Evolutionary conservation across 2,113 vertebrate species (phyloP), one percentile per base, ranked within the genome.

Genomic region (Hippocampus comes): DNA sequence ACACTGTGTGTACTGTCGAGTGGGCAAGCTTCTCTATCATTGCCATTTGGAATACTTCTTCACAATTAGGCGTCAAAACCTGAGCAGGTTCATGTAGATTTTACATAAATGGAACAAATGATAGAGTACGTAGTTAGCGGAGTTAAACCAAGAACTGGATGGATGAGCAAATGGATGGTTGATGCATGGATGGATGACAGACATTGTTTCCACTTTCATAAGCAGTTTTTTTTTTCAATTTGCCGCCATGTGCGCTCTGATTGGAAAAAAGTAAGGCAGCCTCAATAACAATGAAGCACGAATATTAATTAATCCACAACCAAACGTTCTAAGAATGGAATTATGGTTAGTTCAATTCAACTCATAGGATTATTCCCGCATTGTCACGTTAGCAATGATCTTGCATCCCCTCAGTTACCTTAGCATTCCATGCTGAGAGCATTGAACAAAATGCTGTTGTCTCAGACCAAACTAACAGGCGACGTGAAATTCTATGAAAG

Each of bases 41-140:
- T 73, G 68, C 61, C 66, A 69, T 76, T 59, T 77, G 76, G 84
- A 77, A 82, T 68, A 70, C 61, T 67, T 80, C 63, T 77, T 70
- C 1, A 59, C 75, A 69, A 79, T 51, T 5, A 11, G 67, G 75
- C 59, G 67, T 77, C 30, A 20, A 79, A 72, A 34, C 68, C 81
- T 81, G 80, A 84, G 14, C 49, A 67, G 23, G 23, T 77, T 75
- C 81, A 56, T 9, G 2, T 11, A n/a, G 53, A 21, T 3, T 23
- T 5, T 23, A 56, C n/a, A 23, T 23, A 56, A 46, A 15, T 46
- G 43, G 42, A 9, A 43, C 42, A 43, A 43, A 43, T 2, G 42
- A 43, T 11, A 43, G 42, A 43, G 42, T 43, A 3, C 9, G 9
- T 10, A 12, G 42, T 43, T 43, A 12, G 42, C 8, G 8, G 42